Base-by-base conservation (phyloP, 2,797 vertebrate species). In the Eulemur rubriventer region DNA sequence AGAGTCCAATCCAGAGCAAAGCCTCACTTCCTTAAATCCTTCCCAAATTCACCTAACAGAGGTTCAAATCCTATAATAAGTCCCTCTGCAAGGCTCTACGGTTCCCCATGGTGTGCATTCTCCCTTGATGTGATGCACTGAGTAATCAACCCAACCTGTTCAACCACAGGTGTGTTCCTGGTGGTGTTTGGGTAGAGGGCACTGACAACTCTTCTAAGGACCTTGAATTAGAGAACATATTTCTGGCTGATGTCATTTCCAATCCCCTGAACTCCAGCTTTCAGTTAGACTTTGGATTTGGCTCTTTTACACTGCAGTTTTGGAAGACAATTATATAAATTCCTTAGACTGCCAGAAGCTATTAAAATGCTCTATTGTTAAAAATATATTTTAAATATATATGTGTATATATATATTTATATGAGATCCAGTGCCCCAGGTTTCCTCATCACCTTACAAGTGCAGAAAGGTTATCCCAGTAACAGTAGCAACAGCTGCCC, bases 21-120 rank as follows among this genome's bases (percentile, higher is more conserved):
- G 41, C 18, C 43, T 88, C 5, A 1, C 76, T 84, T 93, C 69
- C 87, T 94, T 83, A 96, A 87, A 91, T 87, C 81, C 63, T 95
- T 17, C 35, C 17, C 26, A 6, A 72, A 89, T 57, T 50, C 52
- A 92, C 8, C 52, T 30, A 55, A 86, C 33, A 63, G 35, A 70
- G 52, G 41, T 83, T 52, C 26, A 75, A 84, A 91, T 79, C 26
- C 82, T 50, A 8, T 35, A 73, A 84, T 81, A 80, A 91, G 24
- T 80, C 33, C 30, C 50, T 78, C 63, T 69, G 30, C 87, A 35
- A 88, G 7, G 20, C 10, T 7, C 46, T 33, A 10, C 30, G 73
- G 26, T 55, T 48, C 35, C 76, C 70, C 9, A 22, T 8, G 6
- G n/a, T 67, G 14, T 57, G 46, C 12, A 33, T 69, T 86, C 52